Evolutionary conservation across 2,888 invertebrate species (phyloP), one percentile per base, ranked within the genome.

Genomic region (Tuta absoluta): DNA sequence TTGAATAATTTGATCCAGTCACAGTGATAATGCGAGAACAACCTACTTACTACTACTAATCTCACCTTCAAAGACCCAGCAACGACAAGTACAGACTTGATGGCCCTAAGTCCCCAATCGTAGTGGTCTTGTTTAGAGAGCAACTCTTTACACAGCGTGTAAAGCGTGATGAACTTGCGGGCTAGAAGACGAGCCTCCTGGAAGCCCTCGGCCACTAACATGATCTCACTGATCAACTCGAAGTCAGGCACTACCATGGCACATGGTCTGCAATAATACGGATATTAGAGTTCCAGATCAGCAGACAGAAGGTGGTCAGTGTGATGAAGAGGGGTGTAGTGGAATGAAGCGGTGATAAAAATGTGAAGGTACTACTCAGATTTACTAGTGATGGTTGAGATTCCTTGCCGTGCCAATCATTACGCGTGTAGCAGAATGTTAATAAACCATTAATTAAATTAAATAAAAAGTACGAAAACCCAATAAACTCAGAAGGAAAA

Each of bases 211-310:
- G 98, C 97, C 14, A 98, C 97, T 90, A 98, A 93, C 98, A 98
- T 98, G 83, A 98, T 98, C 92, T 98, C 98, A 86, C 97, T 97
- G 83, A 98, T 98, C 77, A 98, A 84, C 75, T 98, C 98, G 86
- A 98, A 98, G 87, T 98, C 98, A 0, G 98, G 98, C 14, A 98
- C 98, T 12, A 98, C 98, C 98, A 98, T 98, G 65, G 98, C 98
- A 83, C 98, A 98, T 0, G 98, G 98, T 77, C 98, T 96, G 79
- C 0, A 56, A 56, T 12, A 12, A 14, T 28, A 2, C 17, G 3
- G 1, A n/a, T n/a, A n/a, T 14, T 3, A 56, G n/a, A 56, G 28
- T 28, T 28, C 28, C n/a, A n/a, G n/a, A n/a, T n/a, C n/a, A n/a
- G n/a, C n/a, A n/a, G n/a, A n/a, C n/a, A n/a, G n/a, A n/a, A n/a